These are phyloP conservation scores for Caracal caracal DNA, from an alignment of 2,113 vertebrate genomes.

Conservation along the genomic window DNA sequence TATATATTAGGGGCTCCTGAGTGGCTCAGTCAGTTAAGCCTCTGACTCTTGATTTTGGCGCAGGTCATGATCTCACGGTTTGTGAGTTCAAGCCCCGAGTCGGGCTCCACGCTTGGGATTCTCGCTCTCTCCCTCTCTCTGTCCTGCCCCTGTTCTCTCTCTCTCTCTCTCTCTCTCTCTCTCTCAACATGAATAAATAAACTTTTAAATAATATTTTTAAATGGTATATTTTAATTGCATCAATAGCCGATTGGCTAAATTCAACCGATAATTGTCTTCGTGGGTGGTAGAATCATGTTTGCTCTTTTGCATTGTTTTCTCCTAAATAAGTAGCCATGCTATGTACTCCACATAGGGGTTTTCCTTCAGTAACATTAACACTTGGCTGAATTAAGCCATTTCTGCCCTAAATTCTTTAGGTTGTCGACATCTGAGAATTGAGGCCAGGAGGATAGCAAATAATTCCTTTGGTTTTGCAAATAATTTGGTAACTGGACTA, in stretches of 20 bases:
- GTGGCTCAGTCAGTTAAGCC: no score
- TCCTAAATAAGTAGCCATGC: not conserved
- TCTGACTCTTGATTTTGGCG: no score
- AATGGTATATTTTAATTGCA: not conserved
- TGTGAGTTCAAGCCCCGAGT: no score
- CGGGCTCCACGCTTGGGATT: no score
- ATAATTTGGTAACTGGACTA: constrained; percentile 37
- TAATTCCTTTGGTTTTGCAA: constrained; percentile 25
- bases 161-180: no score
- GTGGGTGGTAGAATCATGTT: not conserved
- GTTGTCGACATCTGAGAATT: constrained; percentile 33
- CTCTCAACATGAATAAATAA: no score
- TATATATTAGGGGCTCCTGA: not conserved
- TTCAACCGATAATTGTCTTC: constrained; percentile 18
- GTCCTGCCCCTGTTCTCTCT: no score
- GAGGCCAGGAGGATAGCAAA: not conserved
- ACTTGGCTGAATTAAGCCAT: constrained; percentile 8
- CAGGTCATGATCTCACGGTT: no score
- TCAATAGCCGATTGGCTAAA: not conserved
- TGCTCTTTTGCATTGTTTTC: not conserved
- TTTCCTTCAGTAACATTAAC: not conserved
- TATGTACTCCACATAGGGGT: not conserved
- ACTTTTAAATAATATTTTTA: no score
- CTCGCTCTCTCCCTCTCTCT: no score
- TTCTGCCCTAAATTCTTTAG: not conserved